Evolutionary conservation across 2,888 invertebrate species (phyloP).

Genomic region (Cephus pygmeus): DNA sequence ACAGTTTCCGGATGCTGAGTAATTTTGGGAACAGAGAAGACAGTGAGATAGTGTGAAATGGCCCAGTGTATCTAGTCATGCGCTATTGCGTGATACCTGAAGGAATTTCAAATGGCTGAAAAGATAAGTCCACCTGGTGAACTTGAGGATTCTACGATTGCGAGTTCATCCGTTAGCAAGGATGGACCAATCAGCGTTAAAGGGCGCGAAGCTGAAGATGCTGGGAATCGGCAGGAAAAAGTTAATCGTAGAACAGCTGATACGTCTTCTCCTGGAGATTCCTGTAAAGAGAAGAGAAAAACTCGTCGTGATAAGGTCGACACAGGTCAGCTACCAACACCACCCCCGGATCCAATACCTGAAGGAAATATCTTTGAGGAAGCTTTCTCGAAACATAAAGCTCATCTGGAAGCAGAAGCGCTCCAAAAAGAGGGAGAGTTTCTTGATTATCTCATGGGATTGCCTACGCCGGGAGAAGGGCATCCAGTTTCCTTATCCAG

Average conservation of each 20-base stretch:
- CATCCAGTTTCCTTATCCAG: conserved; percentile 30
- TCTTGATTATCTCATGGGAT: conserved; percentile 65
- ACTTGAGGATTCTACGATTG: background rate
- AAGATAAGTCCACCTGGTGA: background rate
- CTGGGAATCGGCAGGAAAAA: background rate
- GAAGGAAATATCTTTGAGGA: conserved; percentile 7
- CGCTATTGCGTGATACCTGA: background rate
- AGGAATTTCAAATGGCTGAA: conserved; percentile 1
- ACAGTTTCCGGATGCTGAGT: background rate
- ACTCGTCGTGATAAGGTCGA: conserved; percentile 18
- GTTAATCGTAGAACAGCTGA: background rate
- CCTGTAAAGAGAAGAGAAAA: conserved; percentile 12
- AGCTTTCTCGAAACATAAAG: conserved; percentile 1
- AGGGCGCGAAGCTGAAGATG: background rate
- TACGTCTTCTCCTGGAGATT: background rate
- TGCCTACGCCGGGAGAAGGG: conserved; percentile 49
- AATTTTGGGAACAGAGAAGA: background rate
- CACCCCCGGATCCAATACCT: conserved; percentile 64
- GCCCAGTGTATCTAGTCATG: background rate
- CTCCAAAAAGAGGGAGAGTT: conserved; percentile 63
- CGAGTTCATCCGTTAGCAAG: background rate
- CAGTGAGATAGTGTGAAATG: background rate
- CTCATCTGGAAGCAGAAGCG: conserved; percentile 17
- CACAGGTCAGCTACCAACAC: conserved; percentile 59
- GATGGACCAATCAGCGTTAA: background rate